These are phyloP conservation scores for Champsocephalus esox DNA, from an alignment of 2,797 vertebrate species.

Conservation along the genomic window DNA sequence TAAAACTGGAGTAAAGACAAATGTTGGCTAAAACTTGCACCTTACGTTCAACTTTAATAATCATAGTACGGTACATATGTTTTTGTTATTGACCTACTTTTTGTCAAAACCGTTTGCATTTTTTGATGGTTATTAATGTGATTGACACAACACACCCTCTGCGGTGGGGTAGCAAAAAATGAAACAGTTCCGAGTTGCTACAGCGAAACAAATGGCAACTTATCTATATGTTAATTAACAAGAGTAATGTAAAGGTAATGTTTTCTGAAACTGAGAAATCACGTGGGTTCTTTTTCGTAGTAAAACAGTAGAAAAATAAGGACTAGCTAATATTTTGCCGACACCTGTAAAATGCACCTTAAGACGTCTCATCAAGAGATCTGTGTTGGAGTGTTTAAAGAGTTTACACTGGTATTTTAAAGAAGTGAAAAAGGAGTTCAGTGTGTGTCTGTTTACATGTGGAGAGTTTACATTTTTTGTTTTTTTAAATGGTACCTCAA, in stretches of 20 bases:
- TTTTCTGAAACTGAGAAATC: slow-evolving; percentile 40
- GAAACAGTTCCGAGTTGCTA: slow-evolving; percentile 14
- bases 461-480: slow-evolving; percentile 19
- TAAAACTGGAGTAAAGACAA: slow-evolving; percentile 12
- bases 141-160: slow-evolving; percentile 13
- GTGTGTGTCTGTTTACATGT: slow-evolving; percentile 39
- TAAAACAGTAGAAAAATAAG: slow-evolving; percentile 78
- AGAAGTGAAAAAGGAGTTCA: slow-evolving; percentile 37
- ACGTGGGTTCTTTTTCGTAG: slow-evolving; percentile 50
- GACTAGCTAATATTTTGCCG: slow-evolving; percentile 43
- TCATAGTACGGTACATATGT: background rate
- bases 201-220: slow-evolving; percentile 14
- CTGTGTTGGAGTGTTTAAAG: slow-evolving; percentile 46
- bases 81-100: slow-evolving; percentile 20
- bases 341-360: slow-evolving; percentile 68
- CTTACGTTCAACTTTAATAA: slow-evolving; percentile 33
- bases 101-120: slow-evolving; percentile 20
- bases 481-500: slow-evolving; percentile 66
- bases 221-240: slow-evolving; percentile 3
- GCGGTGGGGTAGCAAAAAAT: slow-evolving; percentile 24
- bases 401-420: slow-evolving; percentile 34
- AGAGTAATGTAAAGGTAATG: slow-evolving; percentile 23
- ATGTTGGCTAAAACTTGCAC: slow-evolving; percentile 11
- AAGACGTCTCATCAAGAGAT: slow-evolving; percentile 59
- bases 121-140: background rate